These are phyloP conservation scores for Isaurus tuberculatus DNA, from an alignment of 92 coral and sea anemone genomes.

Conservation along the genomic window DNA sequence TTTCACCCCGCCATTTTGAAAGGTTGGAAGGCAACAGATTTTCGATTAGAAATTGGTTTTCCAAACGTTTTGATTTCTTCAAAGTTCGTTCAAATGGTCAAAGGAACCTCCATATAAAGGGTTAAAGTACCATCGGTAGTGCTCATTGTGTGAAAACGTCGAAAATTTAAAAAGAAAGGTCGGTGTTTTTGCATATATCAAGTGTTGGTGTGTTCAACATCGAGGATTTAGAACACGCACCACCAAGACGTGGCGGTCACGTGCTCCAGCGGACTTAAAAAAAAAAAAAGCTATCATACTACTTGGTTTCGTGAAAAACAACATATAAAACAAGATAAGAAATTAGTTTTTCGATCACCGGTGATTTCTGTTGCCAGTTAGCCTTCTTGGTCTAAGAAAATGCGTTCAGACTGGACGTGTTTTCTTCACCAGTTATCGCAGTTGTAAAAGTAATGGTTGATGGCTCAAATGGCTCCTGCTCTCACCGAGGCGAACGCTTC, in stretches of 20 bases:
- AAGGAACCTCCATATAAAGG: constrained; percentile 68
- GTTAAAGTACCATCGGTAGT: constrained; percentile 32
- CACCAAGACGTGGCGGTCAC: constrained; percentile 99
- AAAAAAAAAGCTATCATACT: constrained; percentile 84
- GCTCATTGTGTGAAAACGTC: constrained; percentile 42
- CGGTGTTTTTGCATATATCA: constrained; percentile 95
- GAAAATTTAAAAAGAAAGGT: constrained; percentile 71
- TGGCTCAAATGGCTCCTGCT: constrained; percentile 99
- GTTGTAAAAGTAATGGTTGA: constrained; percentile 98
- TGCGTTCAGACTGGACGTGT: constrained; percentile 94
- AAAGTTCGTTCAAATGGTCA: constrained; percentile 68
- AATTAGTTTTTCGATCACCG: constrained; percentile 45
- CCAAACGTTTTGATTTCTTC: constrained; percentile 48
- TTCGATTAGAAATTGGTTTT: constrained; percentile 71
- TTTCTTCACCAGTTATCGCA: constrained; percentile 91
- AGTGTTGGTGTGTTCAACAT: constrained; percentile 97
- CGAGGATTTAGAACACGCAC: constrained; percentile 99
- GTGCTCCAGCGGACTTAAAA: constrained; percentile 91
- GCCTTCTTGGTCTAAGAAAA: constrained; percentile 81
- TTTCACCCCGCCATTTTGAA: constrained; percentile 95
- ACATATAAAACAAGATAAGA: constrained; percentile 60
- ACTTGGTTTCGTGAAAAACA: constrained; percentile 71
- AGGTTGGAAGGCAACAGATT: constrained; percentile 75
- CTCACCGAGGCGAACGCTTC: constrained; percentile 99
- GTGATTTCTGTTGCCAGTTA: constrained; percentile 54